These are phyloP conservation scores for Sitobion miscanthi DNA, from an alignment of 1,140 invertebrate species.

Conservation along the genomic window DNA sequence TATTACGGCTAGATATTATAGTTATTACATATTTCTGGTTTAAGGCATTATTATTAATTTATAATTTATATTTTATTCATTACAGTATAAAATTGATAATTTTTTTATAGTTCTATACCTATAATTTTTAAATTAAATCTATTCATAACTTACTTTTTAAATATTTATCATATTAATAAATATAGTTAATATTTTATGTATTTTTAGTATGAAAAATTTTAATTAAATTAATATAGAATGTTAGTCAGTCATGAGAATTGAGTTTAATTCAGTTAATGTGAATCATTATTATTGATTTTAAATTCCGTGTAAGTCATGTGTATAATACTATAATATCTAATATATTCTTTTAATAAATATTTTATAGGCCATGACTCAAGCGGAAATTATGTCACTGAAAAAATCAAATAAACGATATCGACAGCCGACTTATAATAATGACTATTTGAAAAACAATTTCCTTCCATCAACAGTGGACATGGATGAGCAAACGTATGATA, in stretches of 20 bases:
- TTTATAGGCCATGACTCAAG: background rate
- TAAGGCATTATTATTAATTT: no score
- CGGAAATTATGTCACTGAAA: background rate
- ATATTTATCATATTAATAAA: background rate
- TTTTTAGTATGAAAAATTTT: background rate
- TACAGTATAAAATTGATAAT: no score
- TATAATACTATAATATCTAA: background rate
- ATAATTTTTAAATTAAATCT: background rate
- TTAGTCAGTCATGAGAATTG: no score
- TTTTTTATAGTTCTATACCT: no score
- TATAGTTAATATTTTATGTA: background rate
- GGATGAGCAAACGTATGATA: background rate
- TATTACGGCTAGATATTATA: no score
- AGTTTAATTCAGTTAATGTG: background rate
- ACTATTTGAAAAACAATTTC: background rate
- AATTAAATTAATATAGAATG: no score
- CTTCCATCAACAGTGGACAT: background rate
- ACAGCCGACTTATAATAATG: background rate
- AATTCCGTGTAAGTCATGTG: background rate
- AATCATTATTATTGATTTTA: background rate
- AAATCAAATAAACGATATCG: background rate
- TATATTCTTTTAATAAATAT: background rate
- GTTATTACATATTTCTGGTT: no score
- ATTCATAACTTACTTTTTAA: background rate
- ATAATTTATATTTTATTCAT: no score